Percentiles rank a stretch among this genome's conserved stretches.
Conservation (phyloP, 2,888 invertebrate species). For the Mycalesis mineus region DNA sequence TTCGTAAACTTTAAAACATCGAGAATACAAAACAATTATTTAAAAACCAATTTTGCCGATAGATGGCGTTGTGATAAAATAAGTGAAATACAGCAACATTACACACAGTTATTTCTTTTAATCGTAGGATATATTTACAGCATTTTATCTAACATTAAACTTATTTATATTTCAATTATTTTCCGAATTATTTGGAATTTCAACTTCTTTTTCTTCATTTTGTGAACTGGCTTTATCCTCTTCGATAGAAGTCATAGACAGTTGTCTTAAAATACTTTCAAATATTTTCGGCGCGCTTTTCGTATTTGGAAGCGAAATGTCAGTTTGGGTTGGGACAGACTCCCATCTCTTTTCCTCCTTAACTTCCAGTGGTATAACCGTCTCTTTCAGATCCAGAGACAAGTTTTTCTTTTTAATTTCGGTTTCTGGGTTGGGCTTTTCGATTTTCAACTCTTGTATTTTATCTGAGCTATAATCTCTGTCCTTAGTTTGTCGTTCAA, state of each 20-base stretch:
- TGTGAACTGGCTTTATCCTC: constrained; percentile 28
- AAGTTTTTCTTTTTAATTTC: constrained; percentile 51
- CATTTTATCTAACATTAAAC: too few relatives aligned
- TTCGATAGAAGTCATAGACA: constrained; percentile 62
- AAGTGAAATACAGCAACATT: not conserved
- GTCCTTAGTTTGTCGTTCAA: constrained; percentile 52
- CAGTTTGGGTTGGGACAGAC: constrained; percentile 65
- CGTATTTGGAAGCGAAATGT: constrained; percentile 69
- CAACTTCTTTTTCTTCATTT: constrained; percentile 16
- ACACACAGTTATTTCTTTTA: too few relatives aligned
- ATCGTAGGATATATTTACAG: too few relatives aligned
- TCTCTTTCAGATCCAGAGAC: constrained; percentile 60
- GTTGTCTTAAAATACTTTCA: constrained; percentile 63
- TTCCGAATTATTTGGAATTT: constrained; percentile 6
- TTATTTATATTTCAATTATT: not conserved
- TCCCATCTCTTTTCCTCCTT: constrained; percentile 53
- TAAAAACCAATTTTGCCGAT: not conserved
- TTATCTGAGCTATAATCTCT: constrained; percentile 34
- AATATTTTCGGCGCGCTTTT: constrained; percentile 71
- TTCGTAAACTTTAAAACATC: too few relatives aligned
- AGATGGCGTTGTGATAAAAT: not conserved
- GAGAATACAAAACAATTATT: too few relatives aligned
- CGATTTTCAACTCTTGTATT: constrained; percentile 35
- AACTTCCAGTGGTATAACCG: constrained; percentile 46
- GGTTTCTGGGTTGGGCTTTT: constrained; percentile 29